A percentile compares a stretch with the other conserved stretches of the same genome.
Conservation (phyloP, 2,888 invertebrate species). For the Pseudanteris insignis region DNA sequence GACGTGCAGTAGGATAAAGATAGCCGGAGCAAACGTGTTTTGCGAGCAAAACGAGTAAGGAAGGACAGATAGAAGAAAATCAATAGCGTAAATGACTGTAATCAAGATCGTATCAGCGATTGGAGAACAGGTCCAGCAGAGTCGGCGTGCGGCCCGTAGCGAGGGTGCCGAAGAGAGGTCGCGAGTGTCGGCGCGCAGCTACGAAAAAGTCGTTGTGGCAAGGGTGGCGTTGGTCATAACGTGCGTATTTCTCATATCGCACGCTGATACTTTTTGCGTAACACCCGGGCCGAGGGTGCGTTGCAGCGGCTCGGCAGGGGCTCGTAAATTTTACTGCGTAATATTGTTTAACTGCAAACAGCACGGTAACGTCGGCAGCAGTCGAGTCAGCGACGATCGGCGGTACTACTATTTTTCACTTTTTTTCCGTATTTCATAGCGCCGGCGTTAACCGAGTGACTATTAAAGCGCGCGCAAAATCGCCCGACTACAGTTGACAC, state of each 20-base stretch:
- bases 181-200: constrained; percentile 35
- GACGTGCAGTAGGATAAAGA: background rate
- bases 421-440: constrained; percentile 26
- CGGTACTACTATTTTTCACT: constrained; percentile 22
- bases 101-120: constrained; percentile 43
- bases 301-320: constrained; percentile 31
- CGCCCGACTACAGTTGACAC: too few relatives aligned
- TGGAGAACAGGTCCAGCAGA: constrained; percentile 41
- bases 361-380: constrained; percentile 53
- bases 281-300: constrained; percentile 25
- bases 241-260: constrained; percentile 63
- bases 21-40: background rate
- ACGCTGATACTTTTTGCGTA: constrained; percentile 56
- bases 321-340: constrained; percentile 65
- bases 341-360: constrained; percentile 65
- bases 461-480: constrained; percentile 36
- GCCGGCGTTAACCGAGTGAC: constrained; percentile 38
- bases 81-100: constrained; percentile 43
- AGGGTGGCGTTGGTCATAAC: constrained; percentile 57
- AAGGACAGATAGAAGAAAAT: constrained; percentile 26
- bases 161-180: constrained; percentile 37
- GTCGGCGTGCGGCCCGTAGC: constrained; percentile 14
- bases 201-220: constrained; percentile 48
- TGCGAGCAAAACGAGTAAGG: background rate
- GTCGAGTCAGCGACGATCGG: constrained; percentile 36